Percentiles rank a stretch among this genome's conserved stretches.
These are phyloP conservation scores for Coilia nasus DNA, from an alignment of 2,797 vertebrate genomes.

Conservation along the genomic window DNA sequence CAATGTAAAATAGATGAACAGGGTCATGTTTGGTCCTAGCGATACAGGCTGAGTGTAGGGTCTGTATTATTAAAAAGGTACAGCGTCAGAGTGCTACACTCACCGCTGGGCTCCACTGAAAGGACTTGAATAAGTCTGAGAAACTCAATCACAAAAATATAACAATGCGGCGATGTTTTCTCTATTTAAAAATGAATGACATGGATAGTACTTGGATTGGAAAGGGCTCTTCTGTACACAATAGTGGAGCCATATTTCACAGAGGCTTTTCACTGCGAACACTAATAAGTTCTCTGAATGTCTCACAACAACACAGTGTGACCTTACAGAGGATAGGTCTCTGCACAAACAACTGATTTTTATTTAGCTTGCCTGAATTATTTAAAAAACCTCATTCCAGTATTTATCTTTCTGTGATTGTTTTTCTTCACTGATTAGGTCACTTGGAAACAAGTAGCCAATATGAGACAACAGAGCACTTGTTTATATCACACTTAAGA, in stretches of 20 bases:
- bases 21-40: not conserved
- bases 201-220: not conserved
- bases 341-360: not conserved
- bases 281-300: not conserved
- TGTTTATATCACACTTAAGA: constrained; percentile 63
- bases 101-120: no score
- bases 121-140: not conserved
- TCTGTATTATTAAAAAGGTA: constrained; percentile 2
- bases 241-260: not conserved
- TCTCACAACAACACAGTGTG: not conserved
- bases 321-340: not conserved
- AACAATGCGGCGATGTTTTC: not conserved
- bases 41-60: not conserved
- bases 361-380: constrained; percentile 27
- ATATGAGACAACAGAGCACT: constrained; percentile 64
- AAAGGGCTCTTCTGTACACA: not conserved
- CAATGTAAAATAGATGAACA: not conserved
- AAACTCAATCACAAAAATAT: not conserved
- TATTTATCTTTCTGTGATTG: constrained; percentile 41
- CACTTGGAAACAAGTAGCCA: constrained; percentile 40
- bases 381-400: constrained; percentile 32
- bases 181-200: not conserved
- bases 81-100: not conserved
- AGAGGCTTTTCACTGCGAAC: not conserved
- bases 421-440: constrained; percentile 44